phyloP scores from a whole-genome alignment of 2,888 invertebrate genomes.

The Steromphala cineraria region DNA sequence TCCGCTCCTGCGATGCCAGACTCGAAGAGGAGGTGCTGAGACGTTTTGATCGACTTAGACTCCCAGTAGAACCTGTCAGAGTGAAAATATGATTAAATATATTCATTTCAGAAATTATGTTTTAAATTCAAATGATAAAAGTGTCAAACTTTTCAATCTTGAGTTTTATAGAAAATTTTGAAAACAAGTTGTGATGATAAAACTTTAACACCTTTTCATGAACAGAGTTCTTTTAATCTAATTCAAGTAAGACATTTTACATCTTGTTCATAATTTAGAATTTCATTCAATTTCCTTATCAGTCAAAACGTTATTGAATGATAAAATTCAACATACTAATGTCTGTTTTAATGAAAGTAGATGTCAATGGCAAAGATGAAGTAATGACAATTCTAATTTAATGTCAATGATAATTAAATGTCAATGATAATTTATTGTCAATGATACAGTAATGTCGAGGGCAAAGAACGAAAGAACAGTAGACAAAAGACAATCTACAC shows the following conservation, averaged over 20 bases:
- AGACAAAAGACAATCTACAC: neutral
- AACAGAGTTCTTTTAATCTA: too few relatives aligned
- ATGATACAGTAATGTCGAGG: neutral
- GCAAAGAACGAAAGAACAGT: neutral
- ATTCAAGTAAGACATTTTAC: too few relatives aligned
- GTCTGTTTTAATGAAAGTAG: too few relatives aligned
- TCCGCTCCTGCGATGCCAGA: constrained; percentile 43
- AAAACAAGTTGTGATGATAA: too few relatives aligned
- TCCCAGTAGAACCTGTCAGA: constrained; percentile 62
- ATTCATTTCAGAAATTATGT: neutral
- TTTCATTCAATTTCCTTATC: too few relatives aligned
- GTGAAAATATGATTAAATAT: neutral
- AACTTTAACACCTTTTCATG: too few relatives aligned
- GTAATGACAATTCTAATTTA: neutral
- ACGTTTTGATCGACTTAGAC: constrained; percentile 59
- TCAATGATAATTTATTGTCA: neutral
- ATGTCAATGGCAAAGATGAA: too few relatives aligned
- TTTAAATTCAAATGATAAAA: neutral
- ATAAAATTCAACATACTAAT: neutral
- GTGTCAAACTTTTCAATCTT: neutral
- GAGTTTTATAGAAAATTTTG: neutral
- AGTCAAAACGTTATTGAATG: neutral
- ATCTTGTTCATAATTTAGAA: too few relatives aligned
- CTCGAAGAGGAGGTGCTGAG: constrained; percentile 64
- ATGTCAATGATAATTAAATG: neutral